Conservation (phyloP, 2,888 invertebrate genomes). For the Drosophila cyrtoloma region DNA sequence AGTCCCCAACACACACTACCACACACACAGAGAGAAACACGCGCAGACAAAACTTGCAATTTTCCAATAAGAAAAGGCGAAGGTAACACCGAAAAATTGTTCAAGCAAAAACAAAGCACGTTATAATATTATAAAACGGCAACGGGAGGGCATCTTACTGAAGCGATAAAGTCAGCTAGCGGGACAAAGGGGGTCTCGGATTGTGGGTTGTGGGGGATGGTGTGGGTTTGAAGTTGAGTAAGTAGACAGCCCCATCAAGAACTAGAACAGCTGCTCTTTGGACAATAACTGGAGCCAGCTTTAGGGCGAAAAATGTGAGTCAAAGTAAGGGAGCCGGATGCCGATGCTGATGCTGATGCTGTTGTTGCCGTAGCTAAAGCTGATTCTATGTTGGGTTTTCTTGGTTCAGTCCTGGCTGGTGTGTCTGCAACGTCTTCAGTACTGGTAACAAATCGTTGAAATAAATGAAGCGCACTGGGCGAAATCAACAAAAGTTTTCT, state of each 20-base stretch:
- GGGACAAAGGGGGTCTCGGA: background rate
- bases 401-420: conserved; percentile 28
- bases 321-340: conserved; percentile 11
- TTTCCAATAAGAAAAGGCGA: conserved; percentile 76
- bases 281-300: conserved; percentile 59
- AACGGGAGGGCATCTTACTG: conserved; percentile 72
- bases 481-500: conserved; percentile 80
- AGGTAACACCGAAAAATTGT: conserved; percentile 79
- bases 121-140: conserved; percentile 79
- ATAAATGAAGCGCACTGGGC: conserved; percentile 82
- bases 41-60: conserved; percentile 67
- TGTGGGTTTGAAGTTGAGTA: conserved; percentile 24
- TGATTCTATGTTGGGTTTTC: conserved; percentile 20
- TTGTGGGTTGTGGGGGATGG: background rate
- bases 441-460: conserved; percentile 80
- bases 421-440: conserved; percentile 42
- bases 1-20: conserved; percentile 16
- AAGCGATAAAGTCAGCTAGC: conserved; percentile 74
- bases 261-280: conserved; percentile 80
- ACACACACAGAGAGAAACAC: conserved; percentile 3
- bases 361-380: conserved; percentile 15
- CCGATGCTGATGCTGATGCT: conserved; percentile 12
- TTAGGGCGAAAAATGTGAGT: conserved; percentile 4
- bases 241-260: conserved; percentile 71
- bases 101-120: conserved; percentile 80